Evolutionary conservation across 1,140 invertebrate species (phyloP).

Genomic region (Drosophila burlai): DNA sequence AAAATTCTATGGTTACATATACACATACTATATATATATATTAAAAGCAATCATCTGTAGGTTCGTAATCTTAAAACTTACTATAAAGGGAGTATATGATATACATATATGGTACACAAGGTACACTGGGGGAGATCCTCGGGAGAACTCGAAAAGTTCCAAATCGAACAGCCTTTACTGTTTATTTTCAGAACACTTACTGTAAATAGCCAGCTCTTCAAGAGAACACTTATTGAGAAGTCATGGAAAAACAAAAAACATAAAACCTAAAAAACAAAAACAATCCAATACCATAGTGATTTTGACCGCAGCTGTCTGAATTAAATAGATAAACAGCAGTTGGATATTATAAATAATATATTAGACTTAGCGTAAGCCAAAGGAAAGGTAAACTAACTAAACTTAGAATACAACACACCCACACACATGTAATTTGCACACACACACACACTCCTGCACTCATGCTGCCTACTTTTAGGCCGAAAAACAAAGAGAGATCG

Average conservation of each 20-base stretch:
- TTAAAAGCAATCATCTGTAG: constrained; percentile 27
- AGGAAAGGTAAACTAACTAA: constrained; percentile 24
- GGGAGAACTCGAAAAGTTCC: background rate
- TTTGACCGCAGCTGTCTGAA: constrained; percentile 29
- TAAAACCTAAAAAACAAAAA: background rate
- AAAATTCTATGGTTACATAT: background rate
- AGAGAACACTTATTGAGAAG: background rate
- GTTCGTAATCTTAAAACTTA: constrained; percentile 16
- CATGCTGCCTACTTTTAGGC: constrained; percentile 60
- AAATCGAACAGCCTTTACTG: background rate
- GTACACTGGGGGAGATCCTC: background rate
- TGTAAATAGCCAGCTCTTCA: constrained; percentile 26
- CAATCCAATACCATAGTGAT: background rate
- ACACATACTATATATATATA: background rate
- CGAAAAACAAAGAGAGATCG: constrained; percentile 15
- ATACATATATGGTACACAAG: background rate
- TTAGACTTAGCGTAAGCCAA: constrained; percentile 41
- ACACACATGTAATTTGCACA: constrained; percentile 31
- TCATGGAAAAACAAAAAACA: background rate
- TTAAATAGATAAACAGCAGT: background rate
- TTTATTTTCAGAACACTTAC: constrained; percentile 7
- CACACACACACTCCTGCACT: constrained; percentile 23
- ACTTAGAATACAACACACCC: constrained; percentile 12
- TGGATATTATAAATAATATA: constrained; percentile 13
- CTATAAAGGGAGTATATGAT: background rate